These are phyloP conservation scores for Embidobia sp. DNA, from an alignment of 2,888 invertebrate genomes.

Conservation along the genomic window DNA sequence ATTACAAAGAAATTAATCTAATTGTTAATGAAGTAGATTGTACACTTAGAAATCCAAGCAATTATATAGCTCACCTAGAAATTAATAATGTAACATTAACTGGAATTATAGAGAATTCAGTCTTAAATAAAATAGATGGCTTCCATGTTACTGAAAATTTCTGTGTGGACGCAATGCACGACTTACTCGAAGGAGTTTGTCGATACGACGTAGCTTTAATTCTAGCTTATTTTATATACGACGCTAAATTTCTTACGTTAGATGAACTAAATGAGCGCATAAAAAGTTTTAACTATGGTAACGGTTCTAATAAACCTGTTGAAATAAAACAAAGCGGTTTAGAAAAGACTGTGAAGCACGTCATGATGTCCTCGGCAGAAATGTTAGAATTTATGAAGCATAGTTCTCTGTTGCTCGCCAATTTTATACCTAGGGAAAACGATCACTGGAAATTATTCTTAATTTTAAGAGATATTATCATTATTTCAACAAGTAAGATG, in stretches of 20 bases:
- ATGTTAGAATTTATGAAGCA: slow-evolving; percentile 30
- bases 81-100: background rate
- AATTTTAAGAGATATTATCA: slow-evolving; percentile 12
- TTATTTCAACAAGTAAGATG: background rate
- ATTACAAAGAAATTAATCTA: background rate
- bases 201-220: slow-evolving; percentile 54
- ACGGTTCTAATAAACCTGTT: slow-evolving; percentile 21
- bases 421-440: slow-evolving; percentile 11
- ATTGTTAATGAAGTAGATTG: background rate
- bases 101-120: slow-evolving; percentile 51
- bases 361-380: slow-evolving; percentile 38
- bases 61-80: background rate
- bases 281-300: slow-evolving; percentile 38
- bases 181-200: slow-evolving; percentile 57
- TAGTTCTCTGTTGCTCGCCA: slow-evolving; percentile 28
- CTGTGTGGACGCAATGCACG: slow-evolving; percentile 64
- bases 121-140: slow-evolving; percentile 42
- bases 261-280: slow-evolving; percentile 27
- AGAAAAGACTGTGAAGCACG: slow-evolving; percentile 23
- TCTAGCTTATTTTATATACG: slow-evolving; percentile 39
- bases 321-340: slow-evolving; percentile 23
- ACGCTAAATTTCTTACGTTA: slow-evolving; percentile 10
- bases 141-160: slow-evolving; percentile 60
- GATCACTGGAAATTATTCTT: slow-evolving; percentile 31
- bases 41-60: background rate